Conservation (phyloP, 2,888 invertebrate genomes). For the Lepidochrysops patricia region DNA sequence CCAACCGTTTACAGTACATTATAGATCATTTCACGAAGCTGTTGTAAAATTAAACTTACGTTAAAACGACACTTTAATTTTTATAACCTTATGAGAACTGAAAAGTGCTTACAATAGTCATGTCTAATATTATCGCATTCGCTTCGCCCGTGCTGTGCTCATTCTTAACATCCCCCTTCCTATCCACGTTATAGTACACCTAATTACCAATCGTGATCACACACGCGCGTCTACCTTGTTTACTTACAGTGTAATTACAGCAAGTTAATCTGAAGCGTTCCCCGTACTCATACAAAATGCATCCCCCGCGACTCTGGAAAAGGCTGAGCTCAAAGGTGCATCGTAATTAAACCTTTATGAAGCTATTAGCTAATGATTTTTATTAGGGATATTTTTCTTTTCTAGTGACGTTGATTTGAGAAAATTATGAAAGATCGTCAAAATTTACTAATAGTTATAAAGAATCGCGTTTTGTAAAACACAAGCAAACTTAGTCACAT, state of each 20-base stretch:
- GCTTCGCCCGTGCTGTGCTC: background rate
- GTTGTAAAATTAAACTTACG: no score
- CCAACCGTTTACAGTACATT: no score
- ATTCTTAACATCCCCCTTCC: slow-evolving; percentile 24
- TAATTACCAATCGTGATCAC: slow-evolving; percentile 70
- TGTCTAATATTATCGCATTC: no score
- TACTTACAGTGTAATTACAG: slow-evolving; percentile 64
- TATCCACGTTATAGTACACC: slow-evolving; percentile 32
- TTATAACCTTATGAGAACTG: no score
- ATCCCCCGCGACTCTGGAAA: slow-evolving; percentile 31
- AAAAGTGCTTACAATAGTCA: no score
- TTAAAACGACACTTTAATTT: no score
- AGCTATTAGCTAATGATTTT: background rate
- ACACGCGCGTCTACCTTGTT: slow-evolving; percentile 46
- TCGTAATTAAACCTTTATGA: slow-evolving; percentile 24
- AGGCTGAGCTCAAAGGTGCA: slow-evolving; percentile 31
- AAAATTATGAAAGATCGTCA: background rate
- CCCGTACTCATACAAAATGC: slow-evolving; percentile 63
- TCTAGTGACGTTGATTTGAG: background rate
- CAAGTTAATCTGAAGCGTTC: slow-evolving; percentile 61
- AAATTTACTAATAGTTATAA: no score
- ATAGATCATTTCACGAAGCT: no score
- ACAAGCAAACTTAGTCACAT: no score
- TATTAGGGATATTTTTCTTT: background rate
- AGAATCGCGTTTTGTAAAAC: no score